Percentiles rank a stretch among this genome's conserved stretches.
Conservation (phyloP, 1,140 invertebrate genomes). For the Ceratoteleas bidentatus region DNA sequence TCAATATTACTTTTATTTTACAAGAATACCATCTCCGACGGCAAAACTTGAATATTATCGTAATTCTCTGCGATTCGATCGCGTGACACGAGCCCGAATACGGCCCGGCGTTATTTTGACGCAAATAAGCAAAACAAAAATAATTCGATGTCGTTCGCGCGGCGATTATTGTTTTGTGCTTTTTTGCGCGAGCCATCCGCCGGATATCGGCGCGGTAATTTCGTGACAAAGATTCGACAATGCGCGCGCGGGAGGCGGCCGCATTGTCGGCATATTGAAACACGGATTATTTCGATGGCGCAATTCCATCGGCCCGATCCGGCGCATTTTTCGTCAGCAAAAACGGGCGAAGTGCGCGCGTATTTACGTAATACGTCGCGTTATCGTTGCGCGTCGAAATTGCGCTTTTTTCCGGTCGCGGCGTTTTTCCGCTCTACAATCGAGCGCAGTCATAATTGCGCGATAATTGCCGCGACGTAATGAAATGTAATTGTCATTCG, state of each 20-base stretch:
- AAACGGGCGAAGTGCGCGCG: slow-evolving; percentile 26
- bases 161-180: slow-evolving; percentile 25
- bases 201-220: slow-evolving; percentile 37
- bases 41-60: too few species aligned
- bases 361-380: slow-evolving; percentile 40
- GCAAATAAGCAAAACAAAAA: too few species aligned
- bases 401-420: background rate
- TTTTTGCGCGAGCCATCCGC: slow-evolving; percentile 18
- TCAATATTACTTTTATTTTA: too few species aligned
- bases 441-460: background rate
- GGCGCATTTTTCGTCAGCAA: slow-evolving; percentile 41
- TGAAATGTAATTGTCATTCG: too few species aligned
- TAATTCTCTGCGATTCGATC: too few species aligned
- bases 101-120: too few species aligned
- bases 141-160: too few species aligned
- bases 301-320: slow-evolving; percentile 57
- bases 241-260: background rate
- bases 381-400: background rate
- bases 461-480: too few species aligned
- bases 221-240: slow-evolving; percentile 44
- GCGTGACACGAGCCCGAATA: too few species aligned
- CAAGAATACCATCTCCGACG: too few species aligned
- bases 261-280: slow-evolving; percentile 34
- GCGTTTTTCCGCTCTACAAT: slow-evolving; percentile 14
- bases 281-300: slow-evolving; percentile 47